Evolutionary conservation across 1,140 invertebrate genomes (phyloP), one percentile per base, ranked within the genome.

Genomic region (Rhizoglyphus robini): DNA sequence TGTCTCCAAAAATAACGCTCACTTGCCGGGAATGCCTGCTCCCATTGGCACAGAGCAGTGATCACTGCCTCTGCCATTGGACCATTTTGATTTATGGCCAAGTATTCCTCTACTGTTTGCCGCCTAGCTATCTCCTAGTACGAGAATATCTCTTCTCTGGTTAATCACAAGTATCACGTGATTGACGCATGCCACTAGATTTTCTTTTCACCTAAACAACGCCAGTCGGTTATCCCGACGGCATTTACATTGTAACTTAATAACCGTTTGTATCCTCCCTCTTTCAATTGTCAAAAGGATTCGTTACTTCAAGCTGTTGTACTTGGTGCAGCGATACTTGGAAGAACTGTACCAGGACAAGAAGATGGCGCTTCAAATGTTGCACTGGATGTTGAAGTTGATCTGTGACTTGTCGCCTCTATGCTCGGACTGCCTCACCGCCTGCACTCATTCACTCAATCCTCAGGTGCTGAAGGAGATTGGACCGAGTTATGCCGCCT

Each of bases 401-500:
- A 60, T 60, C 15, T 8, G 25, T 11, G 15, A 60, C n/a, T 46
- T 60, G 27, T 27, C 13, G 2, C 58, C 58, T 15, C 15, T 60
- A 46, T 60, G 32, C 29, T 38, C 32, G 11, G 58, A 60, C 13
- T 60, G 58, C 36, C 15, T 60, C 2, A 60, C 58, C 30, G 58
- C 58, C 2, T 60, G 58, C 29, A 60, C 58, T 8, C 58, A 60
- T 27, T 29, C 15, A 27, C 15, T 60, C 2, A 32, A 60, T 30
- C 58, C 58, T 4, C 8, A 13, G 2, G 25, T 60, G 36, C 29
- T 60, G 58, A 20, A 32, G 27, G n/a, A 46, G 18, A 60, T 60
- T 46, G 58, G 58, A 11, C 58, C 58, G 2, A 60, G 36, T 46
- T 60, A 60, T 46, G 58, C 58, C 15, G 15, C 15, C 13, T 60